A percentile compares a stretch with the other conserved stretches of the same genome.
These are phyloP conservation scores for Octopus bimaculoides DNA, from an alignment of 1,140 invertebrate species.

Conservation along the genomic window DNA sequence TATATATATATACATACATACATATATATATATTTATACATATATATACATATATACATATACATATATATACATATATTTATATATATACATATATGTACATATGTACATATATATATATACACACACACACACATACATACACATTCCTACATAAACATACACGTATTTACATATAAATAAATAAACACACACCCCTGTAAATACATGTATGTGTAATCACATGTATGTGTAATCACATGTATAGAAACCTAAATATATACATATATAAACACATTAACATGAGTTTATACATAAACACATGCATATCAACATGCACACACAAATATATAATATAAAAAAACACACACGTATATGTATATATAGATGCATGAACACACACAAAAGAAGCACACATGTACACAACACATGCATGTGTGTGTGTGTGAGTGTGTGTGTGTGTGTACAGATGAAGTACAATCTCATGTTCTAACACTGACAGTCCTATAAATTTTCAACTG, in stretches of 20 bases:
- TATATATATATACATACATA: not conserved
- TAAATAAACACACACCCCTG: not conserved
- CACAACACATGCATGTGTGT: not conserved
- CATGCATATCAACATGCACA: not conserved
- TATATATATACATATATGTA: not conserved
- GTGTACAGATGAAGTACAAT: too few relatives aligned
- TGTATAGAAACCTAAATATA: not conserved
- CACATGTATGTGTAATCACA: not conserved
- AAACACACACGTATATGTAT: not conserved
- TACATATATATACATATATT: not conserved
- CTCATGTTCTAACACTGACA: too few relatives aligned
- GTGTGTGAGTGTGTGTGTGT: too few relatives aligned
- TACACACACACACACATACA: not conserved
- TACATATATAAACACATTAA: not conserved
- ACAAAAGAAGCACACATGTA: not conserved
- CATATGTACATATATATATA: not conserved
- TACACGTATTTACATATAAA: not conserved
- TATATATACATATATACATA: not conserved
- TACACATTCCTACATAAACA: not conserved
- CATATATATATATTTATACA: not conserved
- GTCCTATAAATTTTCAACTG: too few relatives aligned
- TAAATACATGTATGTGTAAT: not conserved
- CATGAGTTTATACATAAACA: not conserved
- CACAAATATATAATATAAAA: too few relatives aligned
- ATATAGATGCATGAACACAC: not conserved